These are phyloP conservation scores for Acridotheres tristis DNA, from an alignment of 2,797 vertebrate genomes.

Conservation along the genomic window DNA sequence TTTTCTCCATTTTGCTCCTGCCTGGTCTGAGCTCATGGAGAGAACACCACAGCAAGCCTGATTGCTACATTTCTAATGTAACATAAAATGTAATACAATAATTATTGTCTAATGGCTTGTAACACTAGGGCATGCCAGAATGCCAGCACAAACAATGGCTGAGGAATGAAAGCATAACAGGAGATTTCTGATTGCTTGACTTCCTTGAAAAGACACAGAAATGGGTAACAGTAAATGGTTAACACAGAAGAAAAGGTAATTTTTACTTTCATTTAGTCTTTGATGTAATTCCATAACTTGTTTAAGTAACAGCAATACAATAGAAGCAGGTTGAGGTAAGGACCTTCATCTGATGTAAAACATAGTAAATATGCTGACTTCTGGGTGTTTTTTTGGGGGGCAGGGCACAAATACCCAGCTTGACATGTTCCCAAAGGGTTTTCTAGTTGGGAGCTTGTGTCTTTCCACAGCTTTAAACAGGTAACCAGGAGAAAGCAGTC, in stretches of 20 bases:
- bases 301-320: background rate
- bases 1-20: background rate
- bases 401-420: background rate
- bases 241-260: background rate
- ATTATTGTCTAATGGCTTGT: background rate
- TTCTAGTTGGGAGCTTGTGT: accelerated
- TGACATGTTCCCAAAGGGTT: accelerated
- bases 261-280: background rate
- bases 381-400: background rate
- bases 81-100: background rate
- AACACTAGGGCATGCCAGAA: background rate
- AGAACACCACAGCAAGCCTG: background rate
- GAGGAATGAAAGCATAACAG: background rate
- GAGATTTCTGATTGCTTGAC: background rate
- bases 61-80: background rate
- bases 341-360: background rate
- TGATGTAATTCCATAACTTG: background rate
- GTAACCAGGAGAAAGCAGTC: background rate
- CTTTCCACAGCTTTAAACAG: background rate
- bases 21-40: background rate
- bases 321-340: background rate
- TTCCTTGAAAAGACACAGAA: background rate
- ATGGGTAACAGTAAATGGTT: background rate
- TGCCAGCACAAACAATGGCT: background rate
- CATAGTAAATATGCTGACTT: background rate